Evolutionary conservation across 2,797 vertebrate species (phyloP).

Genomic region (Diglossa cyanea): DNA sequence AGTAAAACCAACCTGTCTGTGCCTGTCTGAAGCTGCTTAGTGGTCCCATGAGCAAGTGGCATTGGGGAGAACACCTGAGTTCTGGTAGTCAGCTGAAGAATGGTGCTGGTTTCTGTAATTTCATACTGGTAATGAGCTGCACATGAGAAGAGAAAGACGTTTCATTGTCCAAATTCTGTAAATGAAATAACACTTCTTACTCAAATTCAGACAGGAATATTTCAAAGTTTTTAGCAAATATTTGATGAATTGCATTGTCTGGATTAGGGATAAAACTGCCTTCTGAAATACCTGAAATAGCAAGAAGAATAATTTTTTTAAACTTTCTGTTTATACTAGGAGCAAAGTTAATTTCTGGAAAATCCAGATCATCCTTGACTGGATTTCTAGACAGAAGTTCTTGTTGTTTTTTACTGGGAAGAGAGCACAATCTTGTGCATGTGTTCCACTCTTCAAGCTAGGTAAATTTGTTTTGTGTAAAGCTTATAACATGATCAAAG

Average conservation of each 20-base stretch:
- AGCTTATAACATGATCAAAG: background rate
- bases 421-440: accelerated
- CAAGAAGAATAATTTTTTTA: background rate
- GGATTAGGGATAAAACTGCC: background rate
- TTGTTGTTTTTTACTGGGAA: background rate
- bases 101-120: background rate
- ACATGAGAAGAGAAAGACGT: background rate
- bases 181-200: background rate
- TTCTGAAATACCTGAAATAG: background rate
- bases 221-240: background rate
- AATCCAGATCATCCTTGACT: background rate
- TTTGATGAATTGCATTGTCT: background rate
- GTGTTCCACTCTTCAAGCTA: background rate
- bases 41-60: background rate
- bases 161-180: background rate
- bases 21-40: background rate
- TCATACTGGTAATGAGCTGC: background rate
- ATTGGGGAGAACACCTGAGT: background rate
- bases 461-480: background rate
- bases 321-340: background rate
- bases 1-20: background rate
- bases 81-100: background rate
- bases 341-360: background rate
- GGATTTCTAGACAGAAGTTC: background rate
- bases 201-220: background rate